Base-by-base conservation (phyloP, 2,888 invertebrate species). In the Ptilodon capucinus region DNA sequence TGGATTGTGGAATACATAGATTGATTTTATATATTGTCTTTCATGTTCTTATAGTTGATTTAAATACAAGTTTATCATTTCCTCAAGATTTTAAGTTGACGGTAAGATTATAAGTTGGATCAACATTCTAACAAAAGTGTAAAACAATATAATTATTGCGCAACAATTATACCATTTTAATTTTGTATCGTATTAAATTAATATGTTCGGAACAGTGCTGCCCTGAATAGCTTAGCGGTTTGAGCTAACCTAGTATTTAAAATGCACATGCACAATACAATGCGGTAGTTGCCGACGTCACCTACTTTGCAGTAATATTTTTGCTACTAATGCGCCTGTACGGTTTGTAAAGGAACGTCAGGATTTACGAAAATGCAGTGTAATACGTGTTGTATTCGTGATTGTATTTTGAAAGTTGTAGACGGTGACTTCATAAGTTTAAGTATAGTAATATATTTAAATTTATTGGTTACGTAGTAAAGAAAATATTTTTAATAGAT, bases 221-320 rank as follows among this genome's bases (percentile, higher is more conserved):
- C 71, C 79, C 77, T 83, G 79, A 84, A 82, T 84, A 81, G 80
- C 79, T 81, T 76, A 74, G 80, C 76, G 71, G 75, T 79, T 76
- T 72, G 74, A 74, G 81, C 76, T 81, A 83, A 81, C 81, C 83
- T 74, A 82, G 85, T 86, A 86, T 87, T 88, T 86, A 84, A 82
- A 87, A 86, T 84, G 81, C 81, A 86, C 82, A 83, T 85, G 83
- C 78, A 88, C 86, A 86, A 86, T 91, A 88, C 86, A 86, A 86
- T 91, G 90, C 90, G 79, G 90, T 76, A 71, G 81, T 87, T 82
- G 83, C 71, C 86, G 83, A 90, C 90, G 90, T 90, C 90, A 89
- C 84, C 72, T 84, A 81, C 78, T 86, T 90, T 91, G 90, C 90
- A 91, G 90, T 90, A 80, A 83, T 85, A 88, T 83, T 89, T 89